Evolutionary conservation across 2,113 vertebrate genomes (phyloP).

Genomic region (Hippocampus guttulatus): DNA sequence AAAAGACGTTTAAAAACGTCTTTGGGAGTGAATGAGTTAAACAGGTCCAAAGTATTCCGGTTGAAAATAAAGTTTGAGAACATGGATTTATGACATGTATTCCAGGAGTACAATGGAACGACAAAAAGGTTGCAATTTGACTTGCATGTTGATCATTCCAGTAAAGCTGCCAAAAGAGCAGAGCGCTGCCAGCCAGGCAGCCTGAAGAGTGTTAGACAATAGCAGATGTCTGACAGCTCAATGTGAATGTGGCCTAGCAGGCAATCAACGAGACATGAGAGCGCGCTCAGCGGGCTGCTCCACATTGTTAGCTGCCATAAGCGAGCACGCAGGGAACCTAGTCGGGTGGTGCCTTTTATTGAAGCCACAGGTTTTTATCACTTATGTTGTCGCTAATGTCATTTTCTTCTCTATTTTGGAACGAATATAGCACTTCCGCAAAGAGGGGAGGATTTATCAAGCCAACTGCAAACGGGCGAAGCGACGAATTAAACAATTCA

Average conservation of each 20-base stretch:
- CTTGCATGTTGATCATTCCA: constrained; percentile 25
- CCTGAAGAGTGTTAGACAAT: constrained; percentile 31
- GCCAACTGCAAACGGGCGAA: neutral
- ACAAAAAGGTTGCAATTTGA: constrained; percentile 11
- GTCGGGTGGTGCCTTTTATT: neutral
- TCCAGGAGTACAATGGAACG: neutral
- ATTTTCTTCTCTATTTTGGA: neutral
- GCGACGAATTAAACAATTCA: neutral
- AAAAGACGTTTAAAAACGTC: too few species aligned
- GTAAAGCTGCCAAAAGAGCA: constrained; percentile 21
- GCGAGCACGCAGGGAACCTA: neutral
- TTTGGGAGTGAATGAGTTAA: too few species aligned
- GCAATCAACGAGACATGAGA: constrained; percentile 14
- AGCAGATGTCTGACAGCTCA: constrained; percentile 32
- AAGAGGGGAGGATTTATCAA: neutral
- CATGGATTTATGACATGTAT: neutral
- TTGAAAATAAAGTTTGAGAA: neutral
- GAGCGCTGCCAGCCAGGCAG: constrained; percentile 13
- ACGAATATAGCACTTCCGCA: neutral
- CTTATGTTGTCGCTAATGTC: neutral
- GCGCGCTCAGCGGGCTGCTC: constrained; percentile 22
- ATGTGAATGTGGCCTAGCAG: constrained; percentile 21
- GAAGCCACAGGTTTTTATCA: neutral
- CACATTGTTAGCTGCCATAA: constrained; percentile 20
- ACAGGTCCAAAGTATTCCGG: too few species aligned